Conservation (phyloP, 2,797 vertebrate species). For the Steatocranus sp. region DNA sequence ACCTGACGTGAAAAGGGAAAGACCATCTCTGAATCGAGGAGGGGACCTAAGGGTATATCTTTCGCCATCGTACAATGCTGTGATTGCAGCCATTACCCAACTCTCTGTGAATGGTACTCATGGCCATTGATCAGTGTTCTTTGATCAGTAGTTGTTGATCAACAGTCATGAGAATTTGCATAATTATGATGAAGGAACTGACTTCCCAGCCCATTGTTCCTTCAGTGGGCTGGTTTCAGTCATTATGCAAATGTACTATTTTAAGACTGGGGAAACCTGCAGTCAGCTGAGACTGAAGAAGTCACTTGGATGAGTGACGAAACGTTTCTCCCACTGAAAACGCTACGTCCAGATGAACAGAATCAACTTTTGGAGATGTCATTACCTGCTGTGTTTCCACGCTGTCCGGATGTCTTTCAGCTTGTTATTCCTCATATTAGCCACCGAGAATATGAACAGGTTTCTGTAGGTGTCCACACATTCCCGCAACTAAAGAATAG, state of each 20-base stretch:
- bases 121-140: neutral
- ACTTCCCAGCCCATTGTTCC: neutral
- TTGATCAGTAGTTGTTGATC: neutral
- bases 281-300: neutral
- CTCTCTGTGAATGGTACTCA: neutral
- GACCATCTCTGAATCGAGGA: neutral
- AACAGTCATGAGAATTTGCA: neutral
- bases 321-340: neutral
- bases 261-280: neutral
- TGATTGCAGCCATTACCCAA: neutral
- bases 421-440: slow-evolving; percentile 95
- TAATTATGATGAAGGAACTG: neutral
- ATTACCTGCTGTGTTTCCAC: slow-evolving; percentile 97
- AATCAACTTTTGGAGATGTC: neutral
- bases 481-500: slow-evolving; percentile 80
- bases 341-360: neutral
- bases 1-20: slow-evolving; percentile 68
- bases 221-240: neutral
- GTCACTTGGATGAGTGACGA: neutral
- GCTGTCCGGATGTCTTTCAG: slow-evolving; percentile 90
- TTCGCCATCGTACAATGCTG: neutral
- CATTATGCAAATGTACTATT: neutral
- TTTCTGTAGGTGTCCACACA: slow-evolving; percentile 93
- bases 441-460: slow-evolving; percentile 91
- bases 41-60: neutral